A percentile compares a stretch with the other conserved stretches of the same genome.
These are phyloP conservation scores for Caenorhabditis sp. DNA, from an alignment of 2,888 invertebrate species.

Conservation along the genomic window DNA sequence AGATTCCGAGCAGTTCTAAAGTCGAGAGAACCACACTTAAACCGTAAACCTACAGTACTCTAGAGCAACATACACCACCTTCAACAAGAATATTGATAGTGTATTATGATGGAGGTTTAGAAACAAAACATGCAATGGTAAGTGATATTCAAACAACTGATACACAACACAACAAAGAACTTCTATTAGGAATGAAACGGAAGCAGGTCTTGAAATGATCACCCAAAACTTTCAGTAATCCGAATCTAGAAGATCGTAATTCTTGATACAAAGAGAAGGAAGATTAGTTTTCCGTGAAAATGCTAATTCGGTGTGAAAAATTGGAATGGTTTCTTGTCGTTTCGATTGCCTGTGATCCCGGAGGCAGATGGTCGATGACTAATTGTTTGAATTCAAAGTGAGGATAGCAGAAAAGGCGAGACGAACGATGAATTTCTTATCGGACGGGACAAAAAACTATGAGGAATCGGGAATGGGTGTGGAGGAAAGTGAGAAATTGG, in stretches of 20 bases:
- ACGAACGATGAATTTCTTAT: constrained; percentile 20
- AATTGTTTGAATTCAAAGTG: constrained; percentile 42
- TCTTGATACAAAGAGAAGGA: constrained; percentile 6
- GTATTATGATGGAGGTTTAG: too few species aligned
- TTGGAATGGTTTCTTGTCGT: constrained; percentile 26
- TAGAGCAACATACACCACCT: too few species aligned
- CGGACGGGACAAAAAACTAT: constrained; percentile 4
- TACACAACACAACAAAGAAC: too few species aligned
- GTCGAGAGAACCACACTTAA: too few species aligned
- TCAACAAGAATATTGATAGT: too few species aligned
- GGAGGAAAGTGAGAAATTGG: constrained; percentile 14
- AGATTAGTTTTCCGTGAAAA: constrained; percentile 15
- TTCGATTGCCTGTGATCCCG: constrained; percentile 28
- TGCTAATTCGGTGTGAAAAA: constrained; percentile 43
- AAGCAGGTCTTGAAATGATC: too few species aligned
- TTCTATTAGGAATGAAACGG: too few species aligned
- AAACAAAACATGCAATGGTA: too few species aligned
- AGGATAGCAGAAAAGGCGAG: constrained; percentile 10
- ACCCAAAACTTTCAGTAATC: too few species aligned
- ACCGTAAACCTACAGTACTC: too few species aligned
- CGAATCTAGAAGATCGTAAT: not conserved
- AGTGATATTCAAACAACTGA: too few species aligned
- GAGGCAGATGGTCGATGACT: constrained; percentile 53
- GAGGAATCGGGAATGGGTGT: constrained; percentile 16
- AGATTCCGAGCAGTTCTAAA: too few species aligned